Base-by-base conservation (phyloP, 2,888 invertebrate genomes). In the Mimumesa dahlbomi region DNA sequence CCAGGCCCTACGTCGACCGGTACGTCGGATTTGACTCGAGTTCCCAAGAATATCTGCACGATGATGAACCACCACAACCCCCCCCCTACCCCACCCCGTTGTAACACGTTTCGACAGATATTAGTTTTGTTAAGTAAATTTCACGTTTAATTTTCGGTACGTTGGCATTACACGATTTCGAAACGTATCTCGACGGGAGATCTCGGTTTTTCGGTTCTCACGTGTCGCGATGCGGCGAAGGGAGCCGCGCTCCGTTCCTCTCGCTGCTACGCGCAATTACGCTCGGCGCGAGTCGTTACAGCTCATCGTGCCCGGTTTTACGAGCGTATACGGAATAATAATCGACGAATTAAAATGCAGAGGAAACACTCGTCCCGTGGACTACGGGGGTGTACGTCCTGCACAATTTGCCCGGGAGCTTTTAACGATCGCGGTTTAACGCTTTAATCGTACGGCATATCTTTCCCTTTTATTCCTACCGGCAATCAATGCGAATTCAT, bases 271-370 rank as follows among this genome's bases (percentile, higher is more conserved):
- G 74, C 58, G 70, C 66, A 77, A 78, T 81, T 81, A 79, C 46
- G 66, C 71, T 68, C 64, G 62, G 62, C 57, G 62, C 57, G 63
- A 62, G 70, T 81, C 75, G 81, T 82, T 83, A 82, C 73, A 64
- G 61, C 61, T 78, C 75, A 77, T 77, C 77, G 73, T 64, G 70
- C 54, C 29, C 57, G 59, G 62, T 61, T 81, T 82, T 77, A 79
- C 75, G 79, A 79, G 68, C 58, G 53, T 67, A 72, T 42, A 36
- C 58, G 69, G 74, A 77, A 77, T 72, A 72, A 71, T 72, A 80
- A 79, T 81, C 74, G 69, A 59, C 50, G 65, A 67, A 72, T 70
- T 54, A 53, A 69, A 68, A 71, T 56, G 34, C 54, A 29, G 45
- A 49, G 56, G 46, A 58, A 61, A 53, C 22, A 25, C 4, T 48